Evolutionary conservation across 2,888 invertebrate genomes (phyloP).

Genomic region (Pseudococcus viburni): DNA sequence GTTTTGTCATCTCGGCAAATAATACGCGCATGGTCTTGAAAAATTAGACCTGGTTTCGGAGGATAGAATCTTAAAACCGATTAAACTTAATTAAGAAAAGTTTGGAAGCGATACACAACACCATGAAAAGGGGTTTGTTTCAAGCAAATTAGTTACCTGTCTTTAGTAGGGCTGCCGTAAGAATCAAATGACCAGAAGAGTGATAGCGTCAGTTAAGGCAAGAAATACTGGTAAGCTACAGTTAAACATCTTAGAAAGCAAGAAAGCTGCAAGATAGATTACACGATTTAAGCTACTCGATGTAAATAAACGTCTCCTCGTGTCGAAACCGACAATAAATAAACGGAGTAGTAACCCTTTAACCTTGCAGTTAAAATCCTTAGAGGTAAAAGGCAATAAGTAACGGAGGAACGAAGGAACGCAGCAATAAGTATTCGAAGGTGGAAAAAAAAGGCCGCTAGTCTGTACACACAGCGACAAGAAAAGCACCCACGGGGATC

Average conservation of each 20-base stretch:
- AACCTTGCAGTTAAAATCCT: slow-evolving; percentile 64
- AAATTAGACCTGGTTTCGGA: not conserved
- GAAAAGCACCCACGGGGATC: slow-evolving; percentile 65
- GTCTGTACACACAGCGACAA: slow-evolving; percentile 61
- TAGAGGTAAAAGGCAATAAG: slow-evolving; percentile 62
- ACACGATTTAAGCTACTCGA: slow-evolving; percentile 66
- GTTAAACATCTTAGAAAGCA: slow-evolving; percentile 65
- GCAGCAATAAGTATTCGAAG: slow-evolving; percentile 59
- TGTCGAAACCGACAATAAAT: slow-evolving; percentile 66
- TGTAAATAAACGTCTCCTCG: slow-evolving; percentile 66
- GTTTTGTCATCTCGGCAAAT: not conserved
- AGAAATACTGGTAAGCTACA: slow-evolving; percentile 56
- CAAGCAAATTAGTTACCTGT: slow-evolving; percentile 63
- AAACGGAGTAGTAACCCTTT: slow-evolving; percentile 65
- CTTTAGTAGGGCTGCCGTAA: slow-evolving; percentile 54
- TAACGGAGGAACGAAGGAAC: slow-evolving; percentile 60
- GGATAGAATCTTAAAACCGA: slow-evolving; percentile 61
- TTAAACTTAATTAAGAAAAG: slow-evolving; percentile 66
- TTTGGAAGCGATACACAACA: slow-evolving; percentile 58
- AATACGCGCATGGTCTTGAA: not conserved
- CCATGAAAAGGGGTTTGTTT: slow-evolving; percentile 55
- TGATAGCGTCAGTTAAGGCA: slow-evolving; percentile 65
- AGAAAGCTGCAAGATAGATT: slow-evolving; percentile 66
- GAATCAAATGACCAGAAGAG: slow-evolving; percentile 66
- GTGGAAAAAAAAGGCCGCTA: slow-evolving; percentile 60